Evolutionary conservation across 2,888 invertebrate species (phyloP), one percentile per base, ranked within the genome.

Genomic region (Parascotia fuliginaria): DNA sequence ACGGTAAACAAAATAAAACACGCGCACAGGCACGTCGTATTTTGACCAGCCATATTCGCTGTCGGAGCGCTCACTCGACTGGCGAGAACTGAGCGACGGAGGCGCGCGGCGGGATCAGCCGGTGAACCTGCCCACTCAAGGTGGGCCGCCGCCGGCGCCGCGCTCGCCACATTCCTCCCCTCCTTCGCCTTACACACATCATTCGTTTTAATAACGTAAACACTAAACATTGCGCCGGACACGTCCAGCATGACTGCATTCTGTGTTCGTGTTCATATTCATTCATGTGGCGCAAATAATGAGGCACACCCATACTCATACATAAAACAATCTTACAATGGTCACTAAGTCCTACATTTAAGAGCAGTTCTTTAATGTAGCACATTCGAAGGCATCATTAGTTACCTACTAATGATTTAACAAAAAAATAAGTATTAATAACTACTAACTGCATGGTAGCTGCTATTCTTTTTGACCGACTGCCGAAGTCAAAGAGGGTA

Each of bases 111-210:
- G 81, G 72, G 78, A 74, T 77, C 77, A 77, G 75, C 79, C 81
- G 80, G 81, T 79, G 82, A 87, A 89, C 90, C 89, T 89, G 89
- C 90, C 89, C 85, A 87, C 86, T 90, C 90, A 89, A 91, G 90
- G 91, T 89, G 76, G 90, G 81, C 87, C 83, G 81, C 83, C 70
- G 65, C 60, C 61, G 54, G 64, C 81, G 63, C 75, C 77, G 72
- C 73, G 53, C 76, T 73, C 70, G 64, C 81, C 79, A 72, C 86
- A 76, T 77, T 75, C 81, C 77, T 80, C 85, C 85, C 86, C 84
- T 77, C 85, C 75, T 67, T 75, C 78, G 79, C 77, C 80, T 73
- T 70, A 66, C 64, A 72, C 72, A 64, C 77, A 73, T 75, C 71
- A 70, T 69, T 70, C 67, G 75, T 70, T 77, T 78, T 75, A 81